Evolutionary conservation across 1,140 invertebrate species (phyloP).

Genomic region (Drosophila arizonae): DNA sequence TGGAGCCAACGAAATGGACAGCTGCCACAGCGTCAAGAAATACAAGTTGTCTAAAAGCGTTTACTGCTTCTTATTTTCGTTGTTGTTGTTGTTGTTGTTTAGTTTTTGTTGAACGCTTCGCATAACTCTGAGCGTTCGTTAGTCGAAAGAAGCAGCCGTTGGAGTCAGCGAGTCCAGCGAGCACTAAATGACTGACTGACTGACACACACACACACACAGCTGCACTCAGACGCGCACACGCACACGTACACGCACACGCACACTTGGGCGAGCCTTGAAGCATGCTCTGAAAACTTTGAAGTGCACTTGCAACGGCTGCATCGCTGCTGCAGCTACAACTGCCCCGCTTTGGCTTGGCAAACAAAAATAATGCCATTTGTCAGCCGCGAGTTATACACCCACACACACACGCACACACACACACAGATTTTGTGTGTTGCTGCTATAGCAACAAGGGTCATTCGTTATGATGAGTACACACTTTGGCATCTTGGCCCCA

Average conservation of each 20-base stretch:
- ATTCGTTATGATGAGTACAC: constrained; percentile 19
- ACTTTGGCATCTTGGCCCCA: constrained; percentile 9
- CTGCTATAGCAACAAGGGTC: constrained; percentile 13
- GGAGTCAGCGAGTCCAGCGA: constrained; percentile 36
- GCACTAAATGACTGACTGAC: constrained; percentile 37
- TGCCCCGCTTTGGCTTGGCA: constrained; percentile 63
- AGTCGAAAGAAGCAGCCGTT: constrained; percentile 14
- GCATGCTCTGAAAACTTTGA: constrained; percentile 74
- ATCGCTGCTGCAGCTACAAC: constrained; percentile 9
- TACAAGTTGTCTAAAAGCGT: constrained; percentile 45
- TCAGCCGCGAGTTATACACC: constrained; percentile 44
- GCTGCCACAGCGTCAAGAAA: constrained; percentile 4
- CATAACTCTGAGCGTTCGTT: constrained; percentile 42
- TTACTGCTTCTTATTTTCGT: constrained; percentile 20
- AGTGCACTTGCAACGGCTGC: constrained; percentile 63
- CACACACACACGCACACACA: neutral
- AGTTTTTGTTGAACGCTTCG: constrained; percentile 23
- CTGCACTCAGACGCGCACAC: neutral
- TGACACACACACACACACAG: constrained; percentile 13
- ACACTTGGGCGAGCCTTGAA: constrained; percentile 69
- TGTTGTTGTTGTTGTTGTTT: no score
- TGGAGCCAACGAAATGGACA: constrained; percentile 5
- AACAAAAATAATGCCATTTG: constrained; percentile 75
- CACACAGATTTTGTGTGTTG: neutral
- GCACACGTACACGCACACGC: constrained; percentile 29